A percentile compares a stretch with the other conserved stretches of the same genome.
These are phyloP conservation scores for Mimumesa dahlbomi DNA, from an alignment of 2,888 invertebrate genomes.

Conservation along the genomic window DNA sequence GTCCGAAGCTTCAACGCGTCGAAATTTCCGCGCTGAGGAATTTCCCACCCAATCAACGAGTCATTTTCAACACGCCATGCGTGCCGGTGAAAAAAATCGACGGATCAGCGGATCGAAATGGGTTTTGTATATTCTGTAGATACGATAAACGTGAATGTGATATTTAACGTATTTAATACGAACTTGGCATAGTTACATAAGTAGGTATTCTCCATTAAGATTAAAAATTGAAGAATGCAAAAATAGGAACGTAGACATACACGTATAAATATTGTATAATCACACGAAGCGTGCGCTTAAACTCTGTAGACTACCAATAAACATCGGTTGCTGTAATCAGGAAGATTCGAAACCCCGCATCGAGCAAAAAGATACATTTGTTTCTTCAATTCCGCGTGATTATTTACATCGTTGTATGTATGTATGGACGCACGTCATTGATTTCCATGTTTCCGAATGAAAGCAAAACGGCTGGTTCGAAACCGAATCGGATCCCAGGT, in stretches of 20 bases:
- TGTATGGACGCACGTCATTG: background rate
- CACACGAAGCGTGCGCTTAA: constrained; percentile 33
- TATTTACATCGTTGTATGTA: background rate
- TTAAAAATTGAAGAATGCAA: constrained; percentile 33
- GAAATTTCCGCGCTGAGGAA: no score
- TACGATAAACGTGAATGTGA: constrained; percentile 78
- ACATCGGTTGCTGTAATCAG: constrained; percentile 27
- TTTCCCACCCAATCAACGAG: no score
- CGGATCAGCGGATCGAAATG: constrained; percentile 31
- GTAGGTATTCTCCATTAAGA: constrained; percentile 50
- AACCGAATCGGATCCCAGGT: background rate
- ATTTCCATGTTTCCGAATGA: constrained; percentile 19
- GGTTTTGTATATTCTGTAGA: constrained; percentile 77
- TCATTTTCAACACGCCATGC: no score
- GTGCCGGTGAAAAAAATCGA: constrained; percentile 36
- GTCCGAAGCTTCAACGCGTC: no score
- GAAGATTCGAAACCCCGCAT: constrained; percentile 1
- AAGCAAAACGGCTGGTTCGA: background rate
- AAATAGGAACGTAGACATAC: constrained; percentile 38
- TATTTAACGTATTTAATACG: constrained; percentile 77
- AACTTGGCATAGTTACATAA: constrained; percentile 61
- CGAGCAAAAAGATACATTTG: background rate
- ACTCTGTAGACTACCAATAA: constrained; percentile 13
- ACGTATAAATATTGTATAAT: constrained; percentile 54
- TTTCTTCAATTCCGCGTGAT: no score